Base-by-base conservation (phyloP, 1,140 invertebrate genomes). In the Aphis gossypii region DNA sequence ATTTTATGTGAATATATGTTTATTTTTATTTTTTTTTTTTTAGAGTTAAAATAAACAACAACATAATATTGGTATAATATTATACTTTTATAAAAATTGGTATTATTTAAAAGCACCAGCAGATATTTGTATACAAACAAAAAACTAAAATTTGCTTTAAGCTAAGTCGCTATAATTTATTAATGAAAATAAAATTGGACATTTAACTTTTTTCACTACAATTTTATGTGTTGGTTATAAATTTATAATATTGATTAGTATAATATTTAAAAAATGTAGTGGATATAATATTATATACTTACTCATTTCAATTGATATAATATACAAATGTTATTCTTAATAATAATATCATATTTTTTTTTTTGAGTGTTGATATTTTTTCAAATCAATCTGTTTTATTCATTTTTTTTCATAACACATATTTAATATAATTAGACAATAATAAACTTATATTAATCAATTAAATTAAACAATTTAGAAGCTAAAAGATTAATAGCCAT, bases 101-200 rank as follows among this genome's bases (percentile, higher is more conserved):
- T 89, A 56, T 89, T 38, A 89, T 56, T 56, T 35, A 56, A 89
- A 89, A 89, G 88, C 88, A 56, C 48, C 88, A 89, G 51, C 48
- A 38, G 21, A 89, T 48, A 38, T 89, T 38, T 51, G 38, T 89
- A 23, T 23, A 56, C 23, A 89, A 21, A 30, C 14, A 48, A 88
- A 9, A 51, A 51, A 51, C 48, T 89, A 38, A 89, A 89, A 54
- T 51, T 21, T 7, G 87, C 48, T n/a, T 89, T 35, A 56, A 89
- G 35, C 48, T 56, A 89, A 30, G 2, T 56, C 8, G 41, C 51
- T 89, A 5, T 35, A 30, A 89, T 25, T 89, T 23, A 4, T 41
- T 35, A 89, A 54, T 23, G 25, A 89, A 89, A 89, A 54, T 23
- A 11, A 89, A 51, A 88, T 23, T 89, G 88, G 88, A 56, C 48